These are phyloP conservation scores for Danio rerio DNA, from an alignment of 2,113 vertebrate genomes.

Conservation along the genomic window GRCz12tu NC_133181.1:60929501-60930000, in stretches of 20 bases:
- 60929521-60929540: no score
- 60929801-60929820: constrained; percentile 73
- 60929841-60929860: constrained; percentile 74
- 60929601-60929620: no score
- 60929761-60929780: constrained; percentile 48
- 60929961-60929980: constrained; percentile 79
- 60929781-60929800: constrained; percentile 55
- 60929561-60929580: no score
- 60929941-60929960: constrained; percentile 75
- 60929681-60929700: not conserved
- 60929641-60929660: no score
- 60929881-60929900: constrained; percentile 83
- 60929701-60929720: constrained; percentile 19
- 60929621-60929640: no score
- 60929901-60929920: constrained; percentile 79
- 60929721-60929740: constrained; percentile 26
- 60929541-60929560: no score
- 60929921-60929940: constrained; percentile 80
- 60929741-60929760: not conserved
- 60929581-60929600: no score
- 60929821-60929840: constrained; percentile 80
- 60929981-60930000: constrained; percentile 71
- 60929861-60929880: constrained; percentile 77
- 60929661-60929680: not conserved
- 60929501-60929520: no score